A percentile compares a stretch with the other conserved stretches of the same genome.
Conservation (phyloP, 2,113 vertebrate genomes). For the Malurus cyaneus region DNA sequence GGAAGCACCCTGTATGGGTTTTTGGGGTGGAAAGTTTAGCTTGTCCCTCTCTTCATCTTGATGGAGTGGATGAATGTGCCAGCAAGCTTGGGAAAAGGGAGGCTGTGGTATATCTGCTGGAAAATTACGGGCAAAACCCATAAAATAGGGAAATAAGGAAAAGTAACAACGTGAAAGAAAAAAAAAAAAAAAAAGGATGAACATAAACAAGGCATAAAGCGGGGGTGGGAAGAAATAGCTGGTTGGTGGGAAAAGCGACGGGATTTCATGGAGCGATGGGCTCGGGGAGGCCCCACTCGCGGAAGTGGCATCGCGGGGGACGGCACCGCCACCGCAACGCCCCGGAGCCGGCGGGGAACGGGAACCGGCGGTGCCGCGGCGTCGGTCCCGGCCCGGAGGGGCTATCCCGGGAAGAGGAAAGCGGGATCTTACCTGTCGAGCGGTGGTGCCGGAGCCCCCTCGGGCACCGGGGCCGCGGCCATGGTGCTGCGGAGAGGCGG, state of each 20-base stretch:
- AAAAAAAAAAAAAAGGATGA: too few relatives aligned
- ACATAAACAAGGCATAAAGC: neutral
- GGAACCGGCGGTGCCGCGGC: neutral
- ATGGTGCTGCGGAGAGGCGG: neutral
- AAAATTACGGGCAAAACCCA: neutral
- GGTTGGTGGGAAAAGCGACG: neutral
- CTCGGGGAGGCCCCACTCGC: conserved; percentile 18
- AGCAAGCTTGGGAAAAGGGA: neutral
- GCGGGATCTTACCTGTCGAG: neutral
- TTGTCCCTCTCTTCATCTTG: neutral
- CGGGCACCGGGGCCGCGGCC: conserved; percentile 36
- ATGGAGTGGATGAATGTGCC: too few relatives aligned
- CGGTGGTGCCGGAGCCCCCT: neutral
- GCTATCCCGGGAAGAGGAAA: neutral
- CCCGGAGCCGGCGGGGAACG: neutral
- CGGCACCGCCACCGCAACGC: neutral
- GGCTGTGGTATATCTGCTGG: neutral
- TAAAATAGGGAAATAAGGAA: neutral
- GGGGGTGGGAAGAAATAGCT: neutral
- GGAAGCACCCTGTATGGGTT: neutral
- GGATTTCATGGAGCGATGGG: neutral
- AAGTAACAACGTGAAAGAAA: accelerated
- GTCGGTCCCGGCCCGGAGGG: neutral
- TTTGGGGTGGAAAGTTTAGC: neutral
- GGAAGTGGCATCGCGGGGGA: neutral